Base-by-base conservation (phyloP, 2,888 invertebrate species). In the Lepidochitona cinerea region DNA sequence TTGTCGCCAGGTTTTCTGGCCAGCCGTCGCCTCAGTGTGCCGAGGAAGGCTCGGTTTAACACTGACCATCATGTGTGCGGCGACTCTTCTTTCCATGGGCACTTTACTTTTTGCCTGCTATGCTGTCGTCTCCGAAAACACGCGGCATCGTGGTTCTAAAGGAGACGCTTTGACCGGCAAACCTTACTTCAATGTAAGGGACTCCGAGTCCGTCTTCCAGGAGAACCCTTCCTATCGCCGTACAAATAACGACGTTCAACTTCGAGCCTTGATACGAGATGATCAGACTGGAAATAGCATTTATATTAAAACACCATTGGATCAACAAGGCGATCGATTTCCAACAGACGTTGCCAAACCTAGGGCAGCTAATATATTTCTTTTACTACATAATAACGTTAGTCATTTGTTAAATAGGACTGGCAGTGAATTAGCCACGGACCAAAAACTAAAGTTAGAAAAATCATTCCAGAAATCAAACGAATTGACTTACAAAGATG, bases 31-130 rank as follows among this genome's bases (percentile, higher is more conserved):
- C 29, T 4, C 59, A 3, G 1, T 59, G 23, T 59, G 59, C 26
- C 23, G 59, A 23, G 59, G 59, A 4, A 18, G 59, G 32, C 23
- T 59, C 32, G 23, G 59, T 23, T 59, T 18, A 32, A 59, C 59
- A 26, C 59, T 59, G 59, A 29, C 59, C 59, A 59, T 59, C 59
- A 59, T 59, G 59, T 59, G 59, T 59, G 59, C 59, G 23, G 59
- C 26, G 29, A 23, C 59, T 4, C 26, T 59, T 59, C 59, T 59
- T 14, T 59, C 59, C 26, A 18, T 59, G 59, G 59, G 29, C 12
- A 23, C 59, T 9, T 2, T 59, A 29, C 59, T 59, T 1, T 59
- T 59, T 26, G 59, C 59, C 32, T 59, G 59, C 29, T 59, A 59
- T 32, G 59, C 59, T 4, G 59, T 59, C 23, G 41, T 41, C 9